These are phyloP conservation scores for Dendrocincla fuliginosa DNA, from an alignment of 2,797 vertebrate genomes.

Conservation along the genomic window DNA sequence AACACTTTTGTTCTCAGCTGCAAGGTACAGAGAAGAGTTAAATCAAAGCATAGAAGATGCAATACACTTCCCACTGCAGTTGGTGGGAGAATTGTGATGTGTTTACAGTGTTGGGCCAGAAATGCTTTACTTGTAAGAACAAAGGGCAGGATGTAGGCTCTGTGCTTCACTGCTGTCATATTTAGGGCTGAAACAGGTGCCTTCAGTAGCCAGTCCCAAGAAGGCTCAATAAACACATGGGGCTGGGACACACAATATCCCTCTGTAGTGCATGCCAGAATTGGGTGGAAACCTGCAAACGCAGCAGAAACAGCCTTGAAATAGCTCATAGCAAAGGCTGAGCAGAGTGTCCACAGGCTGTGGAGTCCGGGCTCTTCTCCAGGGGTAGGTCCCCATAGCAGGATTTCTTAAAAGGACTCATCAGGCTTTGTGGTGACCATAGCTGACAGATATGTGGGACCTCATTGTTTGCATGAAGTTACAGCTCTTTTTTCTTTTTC, in stretches of 20 bases:
- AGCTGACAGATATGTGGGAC: neutral
- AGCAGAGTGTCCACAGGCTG: neutral
- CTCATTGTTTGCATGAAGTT: neutral
- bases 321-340: neutral
- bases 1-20: slow-evolving; percentile 6
- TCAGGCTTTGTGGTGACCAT: rapidly evolving
- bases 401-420: neutral
- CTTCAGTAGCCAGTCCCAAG: neutral
- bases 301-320: slow-evolving; percentile 14
- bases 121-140: neutral
- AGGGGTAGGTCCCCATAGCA: neutral
- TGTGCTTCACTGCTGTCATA: neutral
- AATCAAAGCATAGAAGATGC: neutral
- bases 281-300: slow-evolving; percentile 35
- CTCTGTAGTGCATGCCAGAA: slow-evolving; percentile 16
- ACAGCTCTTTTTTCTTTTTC: neutral
- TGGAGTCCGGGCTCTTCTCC: neutral
- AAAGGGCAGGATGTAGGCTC: neutral
- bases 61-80: neutral
- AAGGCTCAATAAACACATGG: neutral
- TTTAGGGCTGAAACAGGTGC: slow-evolving; percentile 54
- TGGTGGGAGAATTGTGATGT: neutral
- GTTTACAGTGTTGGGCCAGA: neutral
- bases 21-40: neutral
- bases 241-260: neutral